Conservation (phyloP, 1,140 invertebrate species). For the Maniola jurtina region DNA sequence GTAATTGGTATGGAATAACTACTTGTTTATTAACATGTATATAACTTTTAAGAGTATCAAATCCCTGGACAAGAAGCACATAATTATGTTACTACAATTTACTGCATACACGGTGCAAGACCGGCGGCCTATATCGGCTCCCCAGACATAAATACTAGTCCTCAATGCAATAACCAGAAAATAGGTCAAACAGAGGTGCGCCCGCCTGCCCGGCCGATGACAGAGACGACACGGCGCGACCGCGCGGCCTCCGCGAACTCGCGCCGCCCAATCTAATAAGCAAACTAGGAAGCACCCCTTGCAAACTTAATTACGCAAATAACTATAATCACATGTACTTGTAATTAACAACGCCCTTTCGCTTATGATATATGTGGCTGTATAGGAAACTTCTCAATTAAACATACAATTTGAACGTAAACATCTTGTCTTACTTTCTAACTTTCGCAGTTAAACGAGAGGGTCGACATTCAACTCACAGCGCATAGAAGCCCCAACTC, state of each 20-base stretch:
- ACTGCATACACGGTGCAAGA: constrained; percentile 53
- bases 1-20: not conserved
- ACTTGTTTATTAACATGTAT: not conserved
- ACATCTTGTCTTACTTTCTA: constrained; percentile 59
- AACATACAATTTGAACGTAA: constrained; percentile 37
- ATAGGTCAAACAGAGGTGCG: constrained; percentile 76
- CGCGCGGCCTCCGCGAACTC: constrained; percentile 51
- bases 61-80: constrained; percentile 1
- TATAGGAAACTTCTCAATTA: constrained; percentile 10
- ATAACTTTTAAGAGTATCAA: constrained; percentile 5
- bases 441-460: constrained; percentile 47
- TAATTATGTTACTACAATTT: constrained; percentile 24
- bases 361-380: not conserved
- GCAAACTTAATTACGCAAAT: constrained; percentile 61
- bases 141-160: constrained; percentile 74
- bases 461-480: constrained; percentile 41
- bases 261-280: constrained; percentile 57
- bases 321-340: not conserved
- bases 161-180: constrained; percentile 76
- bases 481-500: constrained; percentile 44
- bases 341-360: not conserved
- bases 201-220: constrained; percentile 53
- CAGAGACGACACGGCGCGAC: constrained; percentile 62
- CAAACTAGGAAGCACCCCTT: constrained; percentile 34
- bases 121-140: constrained; percentile 64